Percentiles rank a stretch among this genome's conserved stretches.
Conservation (phyloP, 2,888 invertebrate genomes). For the Linnaemya tessellans region DNA sequence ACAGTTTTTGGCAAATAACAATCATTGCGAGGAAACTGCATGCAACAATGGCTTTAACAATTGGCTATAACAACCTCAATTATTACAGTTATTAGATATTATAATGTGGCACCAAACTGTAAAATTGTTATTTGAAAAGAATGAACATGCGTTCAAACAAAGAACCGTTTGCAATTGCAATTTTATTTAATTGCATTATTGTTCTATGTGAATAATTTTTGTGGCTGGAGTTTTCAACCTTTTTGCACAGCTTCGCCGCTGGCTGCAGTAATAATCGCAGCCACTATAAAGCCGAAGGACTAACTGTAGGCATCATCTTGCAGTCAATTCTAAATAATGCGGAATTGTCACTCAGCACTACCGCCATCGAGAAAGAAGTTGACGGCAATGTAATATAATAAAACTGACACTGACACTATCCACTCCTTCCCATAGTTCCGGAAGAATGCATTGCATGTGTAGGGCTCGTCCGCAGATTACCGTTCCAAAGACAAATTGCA, state of each 20-base stretch:
- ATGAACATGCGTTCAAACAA: not conserved
- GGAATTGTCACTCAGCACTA: no score
- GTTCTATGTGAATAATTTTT: not conserved
- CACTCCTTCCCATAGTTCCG: no score
- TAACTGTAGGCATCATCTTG: no score
- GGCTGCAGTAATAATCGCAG: no score
- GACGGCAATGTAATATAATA: no score
- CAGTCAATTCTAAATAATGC: no score
- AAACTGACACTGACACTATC: no score
- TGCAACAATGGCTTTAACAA: constrained; percentile 51
- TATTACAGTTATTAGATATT: constrained; percentile 48
- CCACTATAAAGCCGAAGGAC: no score
- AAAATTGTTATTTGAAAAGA: not conserved
- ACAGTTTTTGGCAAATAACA: constrained; percentile 37
- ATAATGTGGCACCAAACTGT: constrained; percentile 47
- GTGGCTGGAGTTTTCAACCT: not conserved
- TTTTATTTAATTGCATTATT: not conserved
- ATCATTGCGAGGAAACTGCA: constrained; percentile 19
- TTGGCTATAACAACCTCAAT: constrained; percentile 62
- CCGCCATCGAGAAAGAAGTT: no score
- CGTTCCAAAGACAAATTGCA: no score
- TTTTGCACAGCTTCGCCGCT: not conserved
- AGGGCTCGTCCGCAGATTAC: no score
- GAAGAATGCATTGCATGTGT: no score
- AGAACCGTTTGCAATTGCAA: not conserved